Base-by-base conservation (phyloP, 2,888 invertebrate genomes). In the Polyommatus icarus region DNA sequence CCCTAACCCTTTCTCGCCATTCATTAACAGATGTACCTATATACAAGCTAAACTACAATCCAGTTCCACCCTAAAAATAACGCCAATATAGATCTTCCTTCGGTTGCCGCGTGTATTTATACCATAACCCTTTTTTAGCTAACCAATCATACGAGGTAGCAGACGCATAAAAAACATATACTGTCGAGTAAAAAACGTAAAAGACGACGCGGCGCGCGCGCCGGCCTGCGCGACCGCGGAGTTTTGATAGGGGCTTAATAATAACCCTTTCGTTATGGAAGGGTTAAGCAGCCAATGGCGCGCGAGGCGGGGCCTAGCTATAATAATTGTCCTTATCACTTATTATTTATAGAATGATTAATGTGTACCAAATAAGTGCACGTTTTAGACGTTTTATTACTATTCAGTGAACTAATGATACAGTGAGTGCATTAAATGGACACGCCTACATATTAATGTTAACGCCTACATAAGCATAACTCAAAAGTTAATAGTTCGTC, bases 261-360 rank as follows among this genome's bases (percentile, higher is more conserved):
- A 92, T 93, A 94, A 93, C 93, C 93, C 93, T 92, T 94, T 92
- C 87, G 84, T 83, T 79, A 83, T 83, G 86, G 88, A 90, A 91
- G 90, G 92, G 92, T 90, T 91, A 88, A 83, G 76, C 90, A 85
- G 83, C 94, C 94, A 94, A 94, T 94, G 86, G 83, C 83, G 83
- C 78, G 84, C 79, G 85, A 89, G 94, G 94, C 92, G 94, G 90
- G 86, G 92, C 91, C 82, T n/a, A 32, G 78, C 46, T 81, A 81
- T 75, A 75, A 75, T 50, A 75, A 75, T 50, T 54, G 75, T 54
- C 29, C 54, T 75, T 75, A 75, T 54, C 54, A 75, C 12, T 75
- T 75, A 54, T 50, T 84, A 84, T 88, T 84, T 85, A 81, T 80
- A 77, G 18, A 76, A 50, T 82, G 80, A 81, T 80, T 81, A 80